phyloP scores from a whole-genome alignment of 2,888 invertebrate genomes.

The Calliscelio sp. region DNA sequence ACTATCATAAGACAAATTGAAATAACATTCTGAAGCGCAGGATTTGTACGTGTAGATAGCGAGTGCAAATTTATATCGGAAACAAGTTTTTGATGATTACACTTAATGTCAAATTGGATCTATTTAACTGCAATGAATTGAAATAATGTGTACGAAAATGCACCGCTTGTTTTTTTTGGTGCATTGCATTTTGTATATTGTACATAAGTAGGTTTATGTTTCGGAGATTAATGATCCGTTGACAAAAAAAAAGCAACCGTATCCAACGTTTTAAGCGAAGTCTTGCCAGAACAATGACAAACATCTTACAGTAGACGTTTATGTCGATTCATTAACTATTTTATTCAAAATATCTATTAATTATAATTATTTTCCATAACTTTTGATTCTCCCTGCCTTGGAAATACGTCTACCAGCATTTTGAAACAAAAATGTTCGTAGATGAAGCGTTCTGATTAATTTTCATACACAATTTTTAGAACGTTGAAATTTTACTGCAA shows the following conservation, averaged over 20 bases:
- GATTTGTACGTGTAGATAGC: slow-evolving; percentile 39
- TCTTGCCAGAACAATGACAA: slow-evolving; percentile 60
- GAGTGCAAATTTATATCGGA: background rate
- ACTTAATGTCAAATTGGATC: background rate
- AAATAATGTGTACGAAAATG: slow-evolving; percentile 7
- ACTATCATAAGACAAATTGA: too few species aligned
- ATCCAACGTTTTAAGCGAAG: slow-evolving; percentile 37
- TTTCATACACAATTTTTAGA: background rate
- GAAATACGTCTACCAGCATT: slow-evolving; percentile 5
- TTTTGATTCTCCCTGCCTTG: too few species aligned
- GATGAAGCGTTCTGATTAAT: background rate
- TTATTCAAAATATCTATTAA: too few species aligned
- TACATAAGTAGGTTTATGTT: slow-evolving; percentile 64
- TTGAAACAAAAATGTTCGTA: slow-evolving; percentile 16
- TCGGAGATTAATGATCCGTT: background rate
- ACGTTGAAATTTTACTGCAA: slow-evolving; percentile 35
- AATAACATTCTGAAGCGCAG: slow-evolving; percentile 1
- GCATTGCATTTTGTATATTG: slow-evolving; percentile 65
- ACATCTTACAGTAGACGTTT: slow-evolving; percentile 1
- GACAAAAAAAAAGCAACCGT: slow-evolving; percentile 12
- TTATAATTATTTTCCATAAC: too few species aligned
- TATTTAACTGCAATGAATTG: slow-evolving; percentile 4
- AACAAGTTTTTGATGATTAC: background rate
- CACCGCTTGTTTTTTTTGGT: slow-evolving; percentile 9
- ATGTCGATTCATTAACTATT: too few species aligned